A percentile compares a stretch with the other conserved stretches of the same genome.
These are phyloP conservation scores for Temnothorax nylanderi DNA, from an alignment of 1,140 invertebrate species.

Conservation along the genomic window DNA sequence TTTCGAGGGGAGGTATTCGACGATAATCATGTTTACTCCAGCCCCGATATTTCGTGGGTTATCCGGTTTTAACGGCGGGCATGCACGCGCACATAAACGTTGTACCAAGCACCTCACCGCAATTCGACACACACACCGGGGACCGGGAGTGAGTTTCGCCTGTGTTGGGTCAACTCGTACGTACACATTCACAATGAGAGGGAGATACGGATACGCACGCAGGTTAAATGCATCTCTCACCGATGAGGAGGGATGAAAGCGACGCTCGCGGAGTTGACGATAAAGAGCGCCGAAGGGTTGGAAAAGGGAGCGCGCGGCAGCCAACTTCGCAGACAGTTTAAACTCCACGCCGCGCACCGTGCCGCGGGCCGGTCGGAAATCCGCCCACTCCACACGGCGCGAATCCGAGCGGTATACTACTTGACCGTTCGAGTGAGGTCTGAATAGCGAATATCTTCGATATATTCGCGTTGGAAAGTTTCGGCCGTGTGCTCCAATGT, in stretches of 20 bases:
- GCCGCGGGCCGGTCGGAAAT: constrained; percentile 18
- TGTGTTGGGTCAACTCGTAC: background rate
- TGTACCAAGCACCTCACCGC: constrained; percentile 30
- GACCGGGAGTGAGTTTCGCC: background rate
- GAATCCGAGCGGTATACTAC: constrained; percentile 61
- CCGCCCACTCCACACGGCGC: constrained; percentile 32
- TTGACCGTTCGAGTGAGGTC: constrained; percentile 59
- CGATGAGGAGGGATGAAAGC: constrained; percentile 32
- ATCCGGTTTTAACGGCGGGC: constrained; percentile 27
- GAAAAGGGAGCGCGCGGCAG: constrained; percentile 29
- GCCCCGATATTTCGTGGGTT: constrained; percentile 2
- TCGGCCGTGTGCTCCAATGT: background rate
- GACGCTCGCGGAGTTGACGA: constrained; percentile 33
- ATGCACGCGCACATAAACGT: constrained; percentile 18
- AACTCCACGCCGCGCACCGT: constrained; percentile 19
- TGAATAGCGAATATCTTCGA: constrained; percentile 66
- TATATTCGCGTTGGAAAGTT: constrained; percentile 49
- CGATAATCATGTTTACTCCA: constrained; percentile 8
- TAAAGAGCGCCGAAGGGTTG: constrained; percentile 35
- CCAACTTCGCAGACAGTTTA: constrained; percentile 65
- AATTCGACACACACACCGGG: constrained; percentile 24
- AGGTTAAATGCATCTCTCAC: background rate
- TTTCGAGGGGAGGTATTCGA: background rate
- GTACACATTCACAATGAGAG: background rate
- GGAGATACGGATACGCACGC: background rate